These are phyloP conservation scores for Mimachlamys varia DNA, from an alignment of 2,888 invertebrate species.

Conservation along the genomic window DNA sequence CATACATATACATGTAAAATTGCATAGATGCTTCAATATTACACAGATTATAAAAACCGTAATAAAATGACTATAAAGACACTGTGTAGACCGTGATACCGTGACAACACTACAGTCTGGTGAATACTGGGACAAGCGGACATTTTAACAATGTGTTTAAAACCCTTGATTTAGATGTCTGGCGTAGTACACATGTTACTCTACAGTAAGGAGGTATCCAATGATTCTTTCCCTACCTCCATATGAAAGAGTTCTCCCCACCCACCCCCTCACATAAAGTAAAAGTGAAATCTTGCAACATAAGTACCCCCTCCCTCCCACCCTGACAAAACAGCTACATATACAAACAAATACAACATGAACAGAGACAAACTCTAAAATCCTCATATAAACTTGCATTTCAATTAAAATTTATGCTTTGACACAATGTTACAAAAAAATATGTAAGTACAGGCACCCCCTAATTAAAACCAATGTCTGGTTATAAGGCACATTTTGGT, in stretches of 20 bases:
- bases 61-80: background rate
- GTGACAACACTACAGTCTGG: background rate
- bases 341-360: background rate
- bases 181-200: too few relatives aligned
- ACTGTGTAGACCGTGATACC: background rate
- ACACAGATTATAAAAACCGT: background rate
- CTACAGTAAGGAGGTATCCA: background rate
- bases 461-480: background rate
- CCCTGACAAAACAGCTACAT: slow-evolving; percentile 16
- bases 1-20: background rate
- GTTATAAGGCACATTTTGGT: slow-evolving; percentile 14
- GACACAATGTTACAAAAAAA: background rate
- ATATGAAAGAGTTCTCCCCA: background rate
- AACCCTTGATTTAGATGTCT: background rate
- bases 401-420: background rate
- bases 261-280: background rate
- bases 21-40: background rate
- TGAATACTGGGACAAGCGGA: background rate
- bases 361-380: background rate
- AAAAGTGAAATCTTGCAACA: background rate
- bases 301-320: background rate
- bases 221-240: background rate
- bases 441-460: background rate
- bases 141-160: background rate
- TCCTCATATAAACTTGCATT: slow-evolving; percentile 7